phyloP scores from a whole-genome alignment of 1,140 invertebrate genomes.

The Chlorops oryzae region DNA sequence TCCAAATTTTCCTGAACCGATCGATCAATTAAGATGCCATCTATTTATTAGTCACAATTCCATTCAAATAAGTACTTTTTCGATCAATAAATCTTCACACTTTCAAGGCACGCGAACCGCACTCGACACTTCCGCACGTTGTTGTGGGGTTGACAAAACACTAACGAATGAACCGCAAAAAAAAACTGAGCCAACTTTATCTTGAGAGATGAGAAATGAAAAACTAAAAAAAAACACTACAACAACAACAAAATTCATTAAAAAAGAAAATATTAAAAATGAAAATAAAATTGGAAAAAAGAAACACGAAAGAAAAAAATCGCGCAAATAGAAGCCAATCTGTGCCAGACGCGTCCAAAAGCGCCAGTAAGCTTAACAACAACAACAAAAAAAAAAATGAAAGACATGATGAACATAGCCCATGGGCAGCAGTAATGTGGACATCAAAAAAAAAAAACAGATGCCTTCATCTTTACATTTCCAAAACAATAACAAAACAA shows the following conservation, averaged over 20 bases:
- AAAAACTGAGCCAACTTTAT: slow-evolving; percentile 8
- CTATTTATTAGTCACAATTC: too few relatives aligned
- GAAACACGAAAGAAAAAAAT: too few relatives aligned
- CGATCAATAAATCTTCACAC: neutral
- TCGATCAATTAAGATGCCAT: too few relatives aligned
- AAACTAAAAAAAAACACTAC: slow-evolving; percentile 3
- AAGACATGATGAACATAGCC: slow-evolving; percentile 1
- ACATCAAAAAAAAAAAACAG: slow-evolving; percentile 8
- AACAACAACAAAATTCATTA: slow-evolving; percentile 3
- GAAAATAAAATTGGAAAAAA: too few relatives aligned
- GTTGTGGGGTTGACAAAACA: slow-evolving; percentile 13
- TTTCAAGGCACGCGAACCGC: neutral
- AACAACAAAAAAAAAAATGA: slow-evolving; percentile 1
- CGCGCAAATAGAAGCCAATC: neutral
- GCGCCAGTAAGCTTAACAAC: slow-evolving; percentile 1
- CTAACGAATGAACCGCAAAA: slow-evolving; percentile 10
- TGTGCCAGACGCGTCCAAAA: neutral
- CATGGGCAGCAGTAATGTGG: too few relatives aligned
- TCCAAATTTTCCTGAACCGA: too few relatives aligned
- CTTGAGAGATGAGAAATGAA: neutral
- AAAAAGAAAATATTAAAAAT: too few relatives aligned
- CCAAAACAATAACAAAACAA: neutral
- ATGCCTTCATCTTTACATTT: neutral
- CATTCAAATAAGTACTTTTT: too few relatives aligned
- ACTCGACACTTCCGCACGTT: neutral